Evolutionary conservation across 1,140 invertebrate species (phyloP), one percentile per base, ranked within the genome.

Genomic region (Pantala flavescens): DNA sequence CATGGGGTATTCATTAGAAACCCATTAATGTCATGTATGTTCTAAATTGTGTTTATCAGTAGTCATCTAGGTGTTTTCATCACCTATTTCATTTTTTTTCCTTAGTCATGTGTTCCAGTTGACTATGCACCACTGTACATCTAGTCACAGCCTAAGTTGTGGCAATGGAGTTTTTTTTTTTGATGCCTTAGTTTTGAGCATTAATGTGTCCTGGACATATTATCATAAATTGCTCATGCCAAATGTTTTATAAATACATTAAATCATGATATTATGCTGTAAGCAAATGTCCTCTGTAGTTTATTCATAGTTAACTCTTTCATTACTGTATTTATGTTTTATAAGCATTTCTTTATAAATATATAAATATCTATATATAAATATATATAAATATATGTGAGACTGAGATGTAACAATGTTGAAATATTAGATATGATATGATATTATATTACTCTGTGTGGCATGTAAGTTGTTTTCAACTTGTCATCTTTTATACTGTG

Each of bases 171-270:
- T 19, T 19, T 63, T 63, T 63, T 63, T 63, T 63, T 19, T 14
- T 63, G n/a, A 63, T 7, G n/a, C n/a, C 49, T 63, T 63, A 63
- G n/a, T 63, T 63, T 63, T 63, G 49, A 63, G 49, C 49, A 63
- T 3, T 3, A 19, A 63, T 63, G n/a, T 63, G 49, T 63, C 49
- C 14, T 3, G n/a, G 49, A 63, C 49, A 63, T 9, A 36, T 36
- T 36, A 36, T 63, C 12, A 7, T 63, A 19, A 3, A 5, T 5
- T 63, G 49, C 49, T 63, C 49, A 19, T 63, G 49, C 49, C 49
- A 63, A 63, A 63, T 63, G 49, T 63, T 63, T 63, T 63, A 63
- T 63, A 63, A 63, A 63, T 63, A 63, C 49, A 19, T 19, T 63
- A 21, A 36, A 36, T 36, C 28, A 36, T 36, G 28, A 36, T 36